Evolutionary conservation across 2,888 invertebrate genomes (phyloP).

Genomic region (Thyatira batis): DNA sequence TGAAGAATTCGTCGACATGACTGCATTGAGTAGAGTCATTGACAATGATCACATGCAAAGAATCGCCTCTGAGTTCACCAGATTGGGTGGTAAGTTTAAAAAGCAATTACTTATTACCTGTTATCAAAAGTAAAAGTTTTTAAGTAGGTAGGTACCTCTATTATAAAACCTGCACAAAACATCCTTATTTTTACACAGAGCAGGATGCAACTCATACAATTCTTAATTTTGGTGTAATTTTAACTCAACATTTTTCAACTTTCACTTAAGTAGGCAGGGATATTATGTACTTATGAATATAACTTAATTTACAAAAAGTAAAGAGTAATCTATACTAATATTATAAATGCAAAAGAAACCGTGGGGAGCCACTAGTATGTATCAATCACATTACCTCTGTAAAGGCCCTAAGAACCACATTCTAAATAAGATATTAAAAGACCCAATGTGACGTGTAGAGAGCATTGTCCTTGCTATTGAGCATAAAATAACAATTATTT

Average conservation of each 20-base stretch:
- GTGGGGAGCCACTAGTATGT: too few relatives aligned
- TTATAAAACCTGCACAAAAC: not conserved
- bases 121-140: not conserved
- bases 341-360: too few relatives aligned
- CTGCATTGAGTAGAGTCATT: conserved; percentile 64
- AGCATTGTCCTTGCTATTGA: too few relatives aligned
- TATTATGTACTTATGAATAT: too few relatives aligned
- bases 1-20: conserved; percentile 46
- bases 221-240: not conserved
- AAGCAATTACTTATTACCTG: not conserved
- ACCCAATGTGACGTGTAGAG: too few relatives aligned
- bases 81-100: conserved; percentile 65
- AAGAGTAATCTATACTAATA: too few relatives aligned
- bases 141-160: not conserved
- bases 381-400: too few relatives aligned
- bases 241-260: not conserved
- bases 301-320: too few relatives aligned
- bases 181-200: too few relatives aligned
- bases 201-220: not conserved
- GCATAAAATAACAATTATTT: not conserved
- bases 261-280: too few relatives aligned
- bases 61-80: conserved; percentile 67
- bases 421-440: too few relatives aligned
- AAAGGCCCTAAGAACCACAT: too few relatives aligned
- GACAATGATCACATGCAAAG: conserved; percentile 60